These are phyloP conservation scores for Drosophila burlai DNA, from an alignment of 1,140 invertebrate genomes.

Conservation along the genomic window DNA sequence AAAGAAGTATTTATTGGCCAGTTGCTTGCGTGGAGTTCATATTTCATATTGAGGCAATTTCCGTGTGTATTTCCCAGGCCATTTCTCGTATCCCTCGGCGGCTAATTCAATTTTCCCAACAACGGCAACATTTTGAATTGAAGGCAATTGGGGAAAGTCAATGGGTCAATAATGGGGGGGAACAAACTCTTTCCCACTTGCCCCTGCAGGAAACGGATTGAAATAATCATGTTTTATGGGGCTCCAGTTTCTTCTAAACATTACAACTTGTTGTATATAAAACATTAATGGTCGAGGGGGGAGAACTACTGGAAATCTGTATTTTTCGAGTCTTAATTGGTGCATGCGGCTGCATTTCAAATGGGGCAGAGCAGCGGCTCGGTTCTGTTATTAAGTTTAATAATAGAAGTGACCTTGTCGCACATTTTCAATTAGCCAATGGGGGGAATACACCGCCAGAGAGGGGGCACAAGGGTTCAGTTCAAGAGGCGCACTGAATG, in stretches of 20 bases:
- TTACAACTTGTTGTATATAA: conserved; percentile 2
- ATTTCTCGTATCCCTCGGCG: not conserved
- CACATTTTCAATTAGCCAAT: conserved; percentile 53
- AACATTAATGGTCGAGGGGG: conserved; percentile 1
- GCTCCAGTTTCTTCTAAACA: conserved; percentile 10
- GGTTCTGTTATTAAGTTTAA: conserved; percentile 66
- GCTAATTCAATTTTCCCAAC: conserved; percentile 58
- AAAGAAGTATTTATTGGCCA: conserved; percentile 26
- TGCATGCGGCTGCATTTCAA: conserved; percentile 44
- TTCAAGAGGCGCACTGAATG: conserved; percentile 23
- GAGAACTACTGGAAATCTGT: conserved; percentile 5
- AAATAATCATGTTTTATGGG: conserved; percentile 14
- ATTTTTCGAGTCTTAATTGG: conserved; percentile 42
- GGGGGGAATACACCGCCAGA: conserved; percentile 4
- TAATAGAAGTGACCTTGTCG: conserved; percentile 63
- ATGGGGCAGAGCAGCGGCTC: conserved; percentile 16
- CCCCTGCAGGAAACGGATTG: not conserved
- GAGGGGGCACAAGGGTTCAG: conserved; percentile 11
- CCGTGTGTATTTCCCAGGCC: conserved; percentile 8
- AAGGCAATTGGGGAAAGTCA: conserved; percentile 65
- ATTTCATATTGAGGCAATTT: conserved; percentile 23
- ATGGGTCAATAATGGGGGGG: conserved; percentile 54
- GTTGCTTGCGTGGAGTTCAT: conserved; percentile 19
- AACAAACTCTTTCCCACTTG: conserved; percentile 1
- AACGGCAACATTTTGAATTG: conserved; percentile 52